Conservation (phyloP, 2,797 vertebrate genomes). For the Linurgus olivaceus region DNA sequence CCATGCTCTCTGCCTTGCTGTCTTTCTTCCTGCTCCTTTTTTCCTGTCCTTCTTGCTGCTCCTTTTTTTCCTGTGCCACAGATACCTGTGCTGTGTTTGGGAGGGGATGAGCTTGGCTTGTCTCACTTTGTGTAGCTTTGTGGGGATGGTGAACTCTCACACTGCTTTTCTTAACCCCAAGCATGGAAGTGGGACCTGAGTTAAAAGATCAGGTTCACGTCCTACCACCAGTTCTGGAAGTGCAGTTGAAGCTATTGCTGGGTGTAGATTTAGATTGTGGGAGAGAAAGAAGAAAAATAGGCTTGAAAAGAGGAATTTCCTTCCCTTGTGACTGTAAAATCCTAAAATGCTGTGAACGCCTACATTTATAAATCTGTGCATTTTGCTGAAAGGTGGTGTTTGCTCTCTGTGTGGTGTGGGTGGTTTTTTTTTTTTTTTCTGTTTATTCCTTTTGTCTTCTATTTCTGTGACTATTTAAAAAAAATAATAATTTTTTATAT, state of each 20-base stretch:
- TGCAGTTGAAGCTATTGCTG: neutral
- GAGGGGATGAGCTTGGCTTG: neutral
- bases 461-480: neutral
- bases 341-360: neutral
- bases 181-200: neutral
- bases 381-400: neutral
- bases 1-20: neutral
- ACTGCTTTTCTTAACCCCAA: neutral
- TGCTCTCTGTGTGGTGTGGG: neutral
- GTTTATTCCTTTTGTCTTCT: neutral
- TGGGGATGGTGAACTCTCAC: neutral
- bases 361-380: neutral
- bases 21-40: neutral
- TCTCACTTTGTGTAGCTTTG: neutral
- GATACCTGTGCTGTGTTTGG: accelerated
- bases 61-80: neutral
- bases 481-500: neutral
- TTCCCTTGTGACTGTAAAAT: neutral
- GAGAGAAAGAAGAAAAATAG: neutral
- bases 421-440: neutral
- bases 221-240: neutral
- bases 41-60: neutral
- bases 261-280: neutral
- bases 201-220: neutral
- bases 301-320: neutral